Evolutionary conservation across 2,113 vertebrate species (phyloP), one percentile per base, ranked within the genome.

Genomic region (Eclectus roratus): DNA sequence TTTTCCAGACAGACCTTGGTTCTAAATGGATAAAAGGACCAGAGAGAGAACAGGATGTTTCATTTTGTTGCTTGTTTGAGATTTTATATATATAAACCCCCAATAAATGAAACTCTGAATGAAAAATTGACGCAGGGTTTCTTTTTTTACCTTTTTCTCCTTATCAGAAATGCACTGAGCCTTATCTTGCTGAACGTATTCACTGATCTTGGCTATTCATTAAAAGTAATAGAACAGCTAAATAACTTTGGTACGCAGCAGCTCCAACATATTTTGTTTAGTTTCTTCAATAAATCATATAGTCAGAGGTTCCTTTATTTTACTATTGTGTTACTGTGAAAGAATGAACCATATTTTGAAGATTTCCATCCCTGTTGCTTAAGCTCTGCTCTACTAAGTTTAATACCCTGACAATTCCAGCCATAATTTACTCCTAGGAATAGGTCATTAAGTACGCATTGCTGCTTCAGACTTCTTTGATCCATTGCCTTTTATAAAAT

Each of bases 181-280:
- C 96, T 79, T 95, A 96, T 97, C 95, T 96, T 29, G 0, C 73
- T 56, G 90, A 95, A 92, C 93, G 81, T 76, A 95, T 96, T 94
- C 78, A 47, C 95, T 95, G 86, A 97, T 97, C 97, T 93, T 56
- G 86, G 94, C 96, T 97, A 95, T 97, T 97, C 97, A 97, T 98
- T 97, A 97, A 96, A 97, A 97, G 95, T 97, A 97, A 97, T 96
- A 97, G 96, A 97, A 98, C 89, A 96, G 97, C 96, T 97, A 97
- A 97, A 97, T 97, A 96, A 97, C 97, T 96, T 92, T 89, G 93
- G 95, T 95, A 84, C 73, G 85, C 52, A 81, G 88, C 84, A 91
- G 92, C 92, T 95, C 93, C 91, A 85, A 94, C 93, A 93, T 84
- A 91, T 96, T 97, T 95, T 91, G 91, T 97, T 98, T 94, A 85